Percentiles rank a stretch among this genome's conserved stretches.
These are phyloP conservation scores for Hirtodrosophila confusa DNA, from an alignment of 2,888 invertebrate genomes.

Conservation along the genomic window DNA sequence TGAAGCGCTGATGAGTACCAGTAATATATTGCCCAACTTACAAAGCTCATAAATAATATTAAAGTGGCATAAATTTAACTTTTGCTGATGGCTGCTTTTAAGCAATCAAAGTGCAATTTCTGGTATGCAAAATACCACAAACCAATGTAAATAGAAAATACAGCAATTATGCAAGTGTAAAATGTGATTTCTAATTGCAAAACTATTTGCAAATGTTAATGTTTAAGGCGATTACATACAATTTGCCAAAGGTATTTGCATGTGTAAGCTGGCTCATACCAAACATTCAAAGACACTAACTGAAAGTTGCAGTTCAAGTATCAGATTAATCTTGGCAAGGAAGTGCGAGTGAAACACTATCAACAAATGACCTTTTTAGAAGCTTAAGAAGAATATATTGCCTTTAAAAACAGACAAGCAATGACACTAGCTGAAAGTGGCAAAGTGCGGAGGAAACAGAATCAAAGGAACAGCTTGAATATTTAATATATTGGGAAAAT, in stretches of 20 bases:
- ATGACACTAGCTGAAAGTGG: slow-evolving; percentile 4
- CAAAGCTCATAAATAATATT: slow-evolving; percentile 50
- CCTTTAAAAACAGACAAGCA: neutral
- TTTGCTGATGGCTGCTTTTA: slow-evolving; percentile 5
- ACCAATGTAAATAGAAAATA: slow-evolving; percentile 8
- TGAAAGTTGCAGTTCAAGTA: too few species aligned
- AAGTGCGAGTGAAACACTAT: too few species aligned
- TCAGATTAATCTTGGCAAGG: too few species aligned
- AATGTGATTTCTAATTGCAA: slow-evolving; percentile 20
- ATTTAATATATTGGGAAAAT: too few species aligned
- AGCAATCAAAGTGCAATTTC: slow-evolving; percentile 25
- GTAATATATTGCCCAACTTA: neutral
- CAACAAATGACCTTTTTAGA: too few species aligned
- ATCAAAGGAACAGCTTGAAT: neutral
- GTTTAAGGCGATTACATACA: slow-evolving; percentile 6
- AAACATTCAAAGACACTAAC: too few species aligned
- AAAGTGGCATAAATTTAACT: slow-evolving; percentile 36
- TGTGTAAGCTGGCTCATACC: neutral
- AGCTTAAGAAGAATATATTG: too few species aligned
- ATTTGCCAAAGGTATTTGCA: slow-evolving; percentile 8
- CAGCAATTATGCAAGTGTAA: slow-evolving; percentile 13
- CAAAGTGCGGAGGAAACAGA: too few species aligned
- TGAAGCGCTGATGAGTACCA: slow-evolving; percentile 19
- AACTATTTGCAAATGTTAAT: slow-evolving; percentile 16
- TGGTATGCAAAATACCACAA: slow-evolving; percentile 22